Base-by-base conservation (phyloP, 2,797 vertebrate species). In the Buceros bicornis region DNA sequence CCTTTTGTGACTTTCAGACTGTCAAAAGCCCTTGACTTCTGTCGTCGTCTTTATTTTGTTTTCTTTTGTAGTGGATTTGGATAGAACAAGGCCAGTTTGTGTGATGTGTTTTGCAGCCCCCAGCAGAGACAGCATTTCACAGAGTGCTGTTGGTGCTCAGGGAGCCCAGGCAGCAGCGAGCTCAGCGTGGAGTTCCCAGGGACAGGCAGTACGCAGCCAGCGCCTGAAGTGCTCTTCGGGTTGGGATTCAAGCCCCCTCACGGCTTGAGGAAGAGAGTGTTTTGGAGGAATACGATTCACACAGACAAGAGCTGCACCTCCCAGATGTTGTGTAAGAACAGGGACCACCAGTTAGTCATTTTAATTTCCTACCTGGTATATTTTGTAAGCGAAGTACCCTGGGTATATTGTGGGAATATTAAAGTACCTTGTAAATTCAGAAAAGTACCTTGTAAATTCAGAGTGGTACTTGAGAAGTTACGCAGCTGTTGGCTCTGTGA, bases 111-210 rank as follows among this genome's bases (percentile, higher is more conserved):
- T 89, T 64, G 7, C n/a, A 70, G 6, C 11, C 15, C 61, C 13
- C 33, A 42, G 6, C 69, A 53, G 56, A 51, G 14, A 12, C 1
- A 53, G 21, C 1, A 8, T 22, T 71, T 86, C 48, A 7, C 1
- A 0, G 11, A 26, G 29, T 73, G 37, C 51, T 62, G 15, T 42
- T 73, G 12, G 57, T 64, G 26, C 43, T 24, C 54, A 33, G 61
- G 50, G 66, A 78, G 28, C 8, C 4, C 29, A 56, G 47, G 17
- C 14, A 43, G 11, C 3, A 3, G 33, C 1, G 6, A 79, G 45
- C 42, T 83, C 42, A 22, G 65, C 16, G 4, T 26, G 42, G 18
- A 0, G 0, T 65, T 70, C 24, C 24, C n/a, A 3, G 7, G 42
- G 76, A 37, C 15, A 74, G 45, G n/a, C 31, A 47, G 9, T 10